Evolutionary conservation across 2,113 vertebrate genomes (phyloP).

Genomic region (Gobius niger): DNA sequence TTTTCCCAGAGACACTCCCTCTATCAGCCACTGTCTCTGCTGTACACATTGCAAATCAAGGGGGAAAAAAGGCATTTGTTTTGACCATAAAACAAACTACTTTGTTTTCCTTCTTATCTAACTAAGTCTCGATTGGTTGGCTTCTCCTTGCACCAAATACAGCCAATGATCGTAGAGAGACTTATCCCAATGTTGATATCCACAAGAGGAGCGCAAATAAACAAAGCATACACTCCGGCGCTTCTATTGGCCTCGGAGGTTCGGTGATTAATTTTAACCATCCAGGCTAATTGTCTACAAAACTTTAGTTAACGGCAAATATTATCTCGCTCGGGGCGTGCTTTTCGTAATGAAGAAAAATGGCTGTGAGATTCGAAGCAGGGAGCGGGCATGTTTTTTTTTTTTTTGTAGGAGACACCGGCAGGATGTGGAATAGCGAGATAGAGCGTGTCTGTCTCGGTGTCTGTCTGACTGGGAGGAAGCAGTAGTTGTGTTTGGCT

Average conservation of each 20-base stretch:
- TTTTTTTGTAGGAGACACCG: slow-evolving; percentile 26
- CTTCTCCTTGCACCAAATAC: slow-evolving; percentile 53
- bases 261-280: slow-evolving; percentile 78
- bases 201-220: slow-evolving; percentile 61
- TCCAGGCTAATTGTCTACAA: slow-evolving; percentile 72
- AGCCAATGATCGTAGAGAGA: slow-evolving; percentile 50
- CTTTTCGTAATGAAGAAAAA: slow-evolving; percentile 73
- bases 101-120: slow-evolving; percentile 44
- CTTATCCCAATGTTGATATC: slow-evolving; percentile 66
- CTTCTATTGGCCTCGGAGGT: slow-evolving; percentile 60
- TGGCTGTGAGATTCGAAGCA: slow-evolving; percentile 61
- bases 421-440: slow-evolving; percentile 57
- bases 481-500: slow-evolving; percentile 56
- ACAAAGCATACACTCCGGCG: slow-evolving; percentile 68
- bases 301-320: slow-evolving; percentile 77
- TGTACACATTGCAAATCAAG: neutral
- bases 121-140: slow-evolving; percentile 56
- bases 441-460: slow-evolving; percentile 44
- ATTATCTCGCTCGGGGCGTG: slow-evolving; percentile 66
- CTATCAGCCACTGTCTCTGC: slow-evolving; percentile 6
- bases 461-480: slow-evolving; percentile 57
- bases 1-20: slow-evolving; percentile 18
- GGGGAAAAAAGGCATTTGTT: slow-evolving; percentile 35
- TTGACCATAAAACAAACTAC: neutral
- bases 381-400: slow-evolving; percentile 49